A percentile compares a stretch with the other conserved stretches of the same genome.
Conservation (phyloP, 2,113 vertebrate species). For the Ceyx cyanopectus region DNA sequence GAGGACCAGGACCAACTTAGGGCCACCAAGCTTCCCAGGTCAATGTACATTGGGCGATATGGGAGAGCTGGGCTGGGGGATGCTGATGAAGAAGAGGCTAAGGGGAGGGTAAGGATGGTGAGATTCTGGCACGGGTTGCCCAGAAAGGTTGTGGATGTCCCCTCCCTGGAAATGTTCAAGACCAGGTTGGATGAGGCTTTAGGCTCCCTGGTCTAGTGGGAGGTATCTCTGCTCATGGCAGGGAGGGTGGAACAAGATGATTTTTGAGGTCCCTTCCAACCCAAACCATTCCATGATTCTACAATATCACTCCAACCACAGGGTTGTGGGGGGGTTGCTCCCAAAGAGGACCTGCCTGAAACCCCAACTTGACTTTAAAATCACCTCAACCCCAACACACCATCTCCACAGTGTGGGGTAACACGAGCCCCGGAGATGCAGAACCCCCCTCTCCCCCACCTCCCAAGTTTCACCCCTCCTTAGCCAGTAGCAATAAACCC, state of each 20-base stretch:
- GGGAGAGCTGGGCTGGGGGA: background rate
- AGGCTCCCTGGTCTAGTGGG: background rate
- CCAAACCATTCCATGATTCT: background rate
- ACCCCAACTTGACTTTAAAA: background rate
- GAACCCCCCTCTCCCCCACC: rapidly evolving
- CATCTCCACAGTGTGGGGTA: rapidly evolving
- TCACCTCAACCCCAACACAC: background rate
- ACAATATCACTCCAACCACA: background rate
- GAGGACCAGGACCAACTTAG: rapidly evolving
- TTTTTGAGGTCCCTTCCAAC: too few species aligned
- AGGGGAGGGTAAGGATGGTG: background rate
- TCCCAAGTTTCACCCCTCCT: background rate
- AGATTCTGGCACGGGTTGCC: background rate
- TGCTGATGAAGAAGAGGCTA: background rate
- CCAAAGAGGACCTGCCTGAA: background rate
- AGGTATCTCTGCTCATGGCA: background rate
- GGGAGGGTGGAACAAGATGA: background rate
- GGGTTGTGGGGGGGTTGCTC: rapidly evolving
- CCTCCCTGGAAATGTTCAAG: background rate
- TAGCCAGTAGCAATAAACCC: background rate
- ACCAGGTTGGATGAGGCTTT: background rate
- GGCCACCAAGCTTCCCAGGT: background rate
- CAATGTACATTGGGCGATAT: rapidly evolving
- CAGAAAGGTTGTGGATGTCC: background rate
- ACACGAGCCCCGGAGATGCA: background rate